Evolutionary conservation across 2,113 vertebrate genomes (phyloP).

Genomic region (Phasianus colchicus): DNA sequence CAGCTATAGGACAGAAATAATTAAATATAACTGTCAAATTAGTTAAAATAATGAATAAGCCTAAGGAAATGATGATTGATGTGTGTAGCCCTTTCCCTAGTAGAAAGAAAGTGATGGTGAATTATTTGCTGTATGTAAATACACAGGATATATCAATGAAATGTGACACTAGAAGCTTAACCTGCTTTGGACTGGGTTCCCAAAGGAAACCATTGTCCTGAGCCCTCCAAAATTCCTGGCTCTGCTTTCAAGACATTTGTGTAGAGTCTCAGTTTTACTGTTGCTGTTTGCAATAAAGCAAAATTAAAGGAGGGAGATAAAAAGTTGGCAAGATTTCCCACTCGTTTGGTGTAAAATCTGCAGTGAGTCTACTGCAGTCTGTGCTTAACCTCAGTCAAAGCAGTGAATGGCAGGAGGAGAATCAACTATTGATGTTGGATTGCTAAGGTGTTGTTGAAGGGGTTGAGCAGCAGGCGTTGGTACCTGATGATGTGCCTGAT

Average conservation of each 20-base stretch:
- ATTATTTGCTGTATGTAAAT: constrained; percentile 23
- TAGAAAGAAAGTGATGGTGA: constrained; percentile 11
- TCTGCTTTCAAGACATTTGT: not conserved
- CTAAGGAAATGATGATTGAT: constrained; percentile 23
- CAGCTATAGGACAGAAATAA: not conserved
- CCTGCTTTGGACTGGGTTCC: not conserved
- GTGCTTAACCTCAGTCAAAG: constrained; percentile 18
- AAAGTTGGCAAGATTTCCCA: not conserved
- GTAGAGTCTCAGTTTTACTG: not conserved
- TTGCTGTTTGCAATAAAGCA: constrained; percentile 3
- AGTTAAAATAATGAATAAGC: constrained; percentile 38
- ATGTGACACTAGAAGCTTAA: not conserved
- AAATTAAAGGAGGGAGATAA: not conserved
- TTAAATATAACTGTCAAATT: constrained; percentile 4
- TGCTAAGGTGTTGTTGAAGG: not conserved
- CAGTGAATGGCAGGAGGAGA: not conserved
- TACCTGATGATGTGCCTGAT: not conserved
- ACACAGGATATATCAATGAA: constrained; percentile 29
- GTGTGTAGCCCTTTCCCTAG: not conserved
- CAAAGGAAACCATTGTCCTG: not conserved
- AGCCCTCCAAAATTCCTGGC: constrained; percentile 13
- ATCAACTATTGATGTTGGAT: not conserved
- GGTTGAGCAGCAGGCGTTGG: not conserved
- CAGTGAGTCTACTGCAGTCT: not conserved
- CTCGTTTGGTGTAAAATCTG: not conserved